These are phyloP conservation scores for Lysandra coridon DNA, from an alignment of 2,888 invertebrate genomes.

Conservation along the genomic window DNA sequence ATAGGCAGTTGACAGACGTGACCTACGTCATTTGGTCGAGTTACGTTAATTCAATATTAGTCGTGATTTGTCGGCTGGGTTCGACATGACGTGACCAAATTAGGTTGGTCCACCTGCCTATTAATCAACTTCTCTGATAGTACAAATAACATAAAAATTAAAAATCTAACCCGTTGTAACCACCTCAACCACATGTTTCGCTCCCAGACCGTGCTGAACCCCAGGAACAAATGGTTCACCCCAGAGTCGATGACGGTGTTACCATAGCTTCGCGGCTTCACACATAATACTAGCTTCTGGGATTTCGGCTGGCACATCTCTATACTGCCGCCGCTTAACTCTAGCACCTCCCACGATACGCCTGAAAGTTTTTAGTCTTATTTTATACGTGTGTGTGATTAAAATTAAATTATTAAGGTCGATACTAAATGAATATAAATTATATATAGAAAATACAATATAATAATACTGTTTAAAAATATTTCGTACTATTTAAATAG, in stretches of 20 bases:
- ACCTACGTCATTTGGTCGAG: no score
- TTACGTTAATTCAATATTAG: no score
- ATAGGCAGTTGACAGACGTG: no score
- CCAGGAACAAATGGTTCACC: slow-evolving; percentile 81
- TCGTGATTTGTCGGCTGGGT: no score
- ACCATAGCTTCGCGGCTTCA: slow-evolving; percentile 67
- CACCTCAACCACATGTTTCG: slow-evolving; percentile 84
- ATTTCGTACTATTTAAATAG: no score
- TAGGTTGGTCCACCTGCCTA: no score
- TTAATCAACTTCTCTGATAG: no score
- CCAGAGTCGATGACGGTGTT: slow-evolving; percentile 58
- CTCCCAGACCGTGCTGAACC: slow-evolving; percentile 84
- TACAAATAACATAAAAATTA: no score
- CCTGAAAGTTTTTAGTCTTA: slow-evolving; percentile 50
- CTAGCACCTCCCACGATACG: slow-evolving; percentile 65
- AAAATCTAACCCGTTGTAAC: slow-evolving; percentile 79
- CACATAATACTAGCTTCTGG: slow-evolving; percentile 68
- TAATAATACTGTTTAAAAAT: no score
- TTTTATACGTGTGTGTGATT: neutral
- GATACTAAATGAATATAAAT: neutral
- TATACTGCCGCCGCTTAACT: slow-evolving; percentile 68
- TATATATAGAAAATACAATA: no score
- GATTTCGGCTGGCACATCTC: slow-evolving; percentile 71
- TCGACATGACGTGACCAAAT: no score
- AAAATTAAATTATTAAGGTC: no score